Evolutionary conservation across 2,113 vertebrate species (phyloP).

Genomic region (Rhodinocichla rosea): DNA sequence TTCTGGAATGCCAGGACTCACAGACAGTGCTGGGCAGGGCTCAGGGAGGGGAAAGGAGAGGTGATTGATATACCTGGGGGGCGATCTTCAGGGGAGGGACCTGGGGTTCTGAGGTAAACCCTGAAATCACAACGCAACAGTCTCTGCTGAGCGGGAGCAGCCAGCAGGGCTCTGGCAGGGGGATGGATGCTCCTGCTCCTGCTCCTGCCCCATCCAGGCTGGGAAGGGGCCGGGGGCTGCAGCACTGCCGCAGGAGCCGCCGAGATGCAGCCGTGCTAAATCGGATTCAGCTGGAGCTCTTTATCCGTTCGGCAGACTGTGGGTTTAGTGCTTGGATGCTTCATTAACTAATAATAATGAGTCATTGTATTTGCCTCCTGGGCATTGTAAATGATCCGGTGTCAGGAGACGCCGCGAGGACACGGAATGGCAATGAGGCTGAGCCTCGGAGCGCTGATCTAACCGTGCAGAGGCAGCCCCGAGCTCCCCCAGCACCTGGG

Average conservation of each 20-base stretch:
- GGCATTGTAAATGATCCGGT: constrained; percentile 70
- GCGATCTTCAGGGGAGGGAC: no score
- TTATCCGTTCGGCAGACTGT: constrained; percentile 33
- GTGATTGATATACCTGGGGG: no score
- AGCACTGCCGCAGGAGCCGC: background rate
- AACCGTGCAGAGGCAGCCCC: background rate
- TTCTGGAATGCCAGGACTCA: no score
- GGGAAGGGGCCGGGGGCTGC: background rate
- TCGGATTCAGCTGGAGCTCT: constrained; percentile 24
- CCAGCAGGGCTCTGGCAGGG: fast-evolving
- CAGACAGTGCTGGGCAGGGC: no score
- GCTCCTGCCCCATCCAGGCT: fast-evolving
- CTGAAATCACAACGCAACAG: no score
- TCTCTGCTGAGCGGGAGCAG: fast-evolving
- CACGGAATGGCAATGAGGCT: constrained; percentile 60
- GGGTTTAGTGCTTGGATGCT: constrained; percentile 71
- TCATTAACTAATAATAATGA: constrained; percentile 78
- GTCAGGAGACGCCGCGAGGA: constrained; percentile 55
- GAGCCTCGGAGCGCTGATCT: background rate
- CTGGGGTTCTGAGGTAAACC: no score
- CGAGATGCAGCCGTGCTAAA: background rate
- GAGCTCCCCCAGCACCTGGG: background rate
- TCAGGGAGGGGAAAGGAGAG: no score
- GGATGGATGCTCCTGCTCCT: background rate
- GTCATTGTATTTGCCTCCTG: constrained; percentile 66